Evolutionary conservation across 1,140 invertebrate species (phyloP), one percentile per base, ranked within the genome.

Genomic region (Dryas iulia): DNA sequence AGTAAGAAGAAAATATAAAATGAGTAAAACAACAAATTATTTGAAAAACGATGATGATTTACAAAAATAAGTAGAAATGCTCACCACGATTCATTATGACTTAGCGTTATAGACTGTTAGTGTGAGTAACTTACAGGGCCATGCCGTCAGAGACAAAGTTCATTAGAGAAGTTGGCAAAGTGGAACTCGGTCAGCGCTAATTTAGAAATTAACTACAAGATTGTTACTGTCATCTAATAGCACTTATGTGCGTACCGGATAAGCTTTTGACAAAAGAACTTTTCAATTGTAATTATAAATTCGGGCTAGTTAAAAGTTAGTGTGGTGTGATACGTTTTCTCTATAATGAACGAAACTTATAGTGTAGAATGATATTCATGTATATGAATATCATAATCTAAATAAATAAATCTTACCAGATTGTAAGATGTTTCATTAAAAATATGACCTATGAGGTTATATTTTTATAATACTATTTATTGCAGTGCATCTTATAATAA

Each of bases 141-240:
- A 66, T 66, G 52, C 39, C 69, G 35, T 28, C 59, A 60, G 57
- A 54, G 47, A 47, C 66, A 66, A 69, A 69, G 66, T 71, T 76
- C 26, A 56, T 71, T 61, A 61, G 58, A 47, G 58, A 60, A 66
- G 58, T 71, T 58, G 59, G 18, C 31, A 52, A 68, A 69, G 65
- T 71, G 66, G 59, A 71, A 61, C 59, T 68, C 63, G 69, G 72
- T 65, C 72, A 74, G 64, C 57, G 14, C 28, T 73, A 62, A 67
- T 60, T 58, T 23, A 62, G 21, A 73, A 76, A 76, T 64, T 71
- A n/a, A 68, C 35, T 69, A 47, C 21, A 47, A 63, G 52, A 56
- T 30, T 63, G 47, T 63, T 52, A 56, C 52, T 33, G 28, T 31
- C 12, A 31, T 30, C 23, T 56, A 25, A 56, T 56, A 56, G 53